Conservation (phyloP, 2,113 vertebrate genomes). For the Onychorhynchus coronatus region DNA sequence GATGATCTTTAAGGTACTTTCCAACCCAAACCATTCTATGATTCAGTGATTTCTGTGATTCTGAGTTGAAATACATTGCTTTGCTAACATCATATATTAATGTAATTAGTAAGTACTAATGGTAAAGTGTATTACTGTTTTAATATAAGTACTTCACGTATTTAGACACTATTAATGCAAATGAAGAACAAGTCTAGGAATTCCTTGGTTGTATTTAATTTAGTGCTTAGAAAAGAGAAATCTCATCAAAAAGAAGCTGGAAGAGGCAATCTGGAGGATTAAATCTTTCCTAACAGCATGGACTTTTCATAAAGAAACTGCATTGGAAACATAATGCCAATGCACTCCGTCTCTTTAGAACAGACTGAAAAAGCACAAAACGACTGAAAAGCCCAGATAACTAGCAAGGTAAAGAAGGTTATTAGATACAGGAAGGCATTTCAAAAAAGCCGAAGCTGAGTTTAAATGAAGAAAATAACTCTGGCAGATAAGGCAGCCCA, state of each 20-base stretch:
- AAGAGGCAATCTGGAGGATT: not conserved
- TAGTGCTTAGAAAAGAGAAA: not conserved
- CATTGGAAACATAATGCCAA: not conserved
- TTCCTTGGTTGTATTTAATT: not conserved
- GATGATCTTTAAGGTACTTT: not conserved
- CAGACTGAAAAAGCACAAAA: not conserved
- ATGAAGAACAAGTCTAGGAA: not conserved
- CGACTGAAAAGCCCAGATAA: not conserved
- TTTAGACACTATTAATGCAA: not conserved
- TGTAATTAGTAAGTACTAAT: not conserved
- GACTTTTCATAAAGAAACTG: constrained; percentile 1
- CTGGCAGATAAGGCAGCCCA: not conserved
- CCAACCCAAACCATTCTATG: not conserved
- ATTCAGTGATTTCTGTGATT: not conserved
- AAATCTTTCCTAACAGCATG: not conserved
- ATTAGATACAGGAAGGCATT: not conserved
- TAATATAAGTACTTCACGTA: not conserved
- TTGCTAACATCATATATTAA: not conserved
- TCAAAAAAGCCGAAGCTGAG: not conserved
- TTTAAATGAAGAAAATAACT: constrained; percentile 40
- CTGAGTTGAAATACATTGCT: not conserved
- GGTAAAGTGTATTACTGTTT: not conserved
- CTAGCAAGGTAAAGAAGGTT: constrained; percentile 7
- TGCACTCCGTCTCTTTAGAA: not conserved
- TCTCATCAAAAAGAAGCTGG: not conserved